Evolutionary conservation across 2,113 vertebrate genomes (phyloP), one percentile per base, ranked within the genome.

Genomic region (Epinephelus fuscoguttatus): DNA sequence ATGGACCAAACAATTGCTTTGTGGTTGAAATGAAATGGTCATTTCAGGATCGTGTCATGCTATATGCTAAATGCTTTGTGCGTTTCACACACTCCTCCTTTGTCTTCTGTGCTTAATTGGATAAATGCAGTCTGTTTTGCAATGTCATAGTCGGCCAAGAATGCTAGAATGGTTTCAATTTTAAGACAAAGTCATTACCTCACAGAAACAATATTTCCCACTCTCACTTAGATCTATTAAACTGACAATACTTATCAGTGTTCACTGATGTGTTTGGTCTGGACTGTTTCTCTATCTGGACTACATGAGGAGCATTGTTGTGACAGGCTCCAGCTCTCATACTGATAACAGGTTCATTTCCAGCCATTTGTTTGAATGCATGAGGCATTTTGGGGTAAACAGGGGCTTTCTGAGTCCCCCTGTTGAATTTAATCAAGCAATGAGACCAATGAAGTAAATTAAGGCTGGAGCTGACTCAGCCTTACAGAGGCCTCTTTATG

Each of bases 401-500:
- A 21, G 42, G 56, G 30, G 37, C 59, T 45, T 75, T 89, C 45
- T 63, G 66, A 77, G 55, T 86, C 72, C 62, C 67, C 69, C 64
- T 79, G 80, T 85, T 87, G 86, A 93, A 91, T 91, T 86, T 79
- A 94, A 94, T 91, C 91, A 93, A 91, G 89, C 86, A 91, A 84
- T 87, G 71, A 91, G 85, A 81, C 74, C 89, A 90, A 82, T 88
- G 88, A 94, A 84, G 80, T 89, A 77, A 94, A 91, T 93, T 89
- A 89, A 80, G 82, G 70, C 82, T 61, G 47, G 83, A 84, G 81
- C 86, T 90, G 90, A 88, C 75, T 89, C 85, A 86, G 89, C 79
- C 85, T 75, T 69, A 93, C 93, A 94, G 92, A 92, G 88, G 88
- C 76, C 89, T 86, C 94, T 94, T 94, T 94, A 93, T 94, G 83